Conservation (phyloP, 2,888 invertebrate species). For the Andrena flavipes region DNA sequence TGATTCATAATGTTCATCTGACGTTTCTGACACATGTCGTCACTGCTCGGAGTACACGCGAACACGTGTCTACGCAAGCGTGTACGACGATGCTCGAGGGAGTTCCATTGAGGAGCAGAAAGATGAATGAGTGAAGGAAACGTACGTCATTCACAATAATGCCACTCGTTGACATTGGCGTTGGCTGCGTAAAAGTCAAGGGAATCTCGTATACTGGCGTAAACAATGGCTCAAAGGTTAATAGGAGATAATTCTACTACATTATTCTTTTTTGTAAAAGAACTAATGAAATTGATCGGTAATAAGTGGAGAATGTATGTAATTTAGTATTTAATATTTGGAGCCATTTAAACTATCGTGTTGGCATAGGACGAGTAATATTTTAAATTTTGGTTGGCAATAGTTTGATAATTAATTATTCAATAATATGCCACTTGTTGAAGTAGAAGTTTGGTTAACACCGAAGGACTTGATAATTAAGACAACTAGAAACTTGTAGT, state of each 20-base stretch:
- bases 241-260: background rate
- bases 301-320: background rate
- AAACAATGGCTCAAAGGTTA: background rate
- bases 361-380: too few relatives aligned
- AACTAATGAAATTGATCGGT: background rate
- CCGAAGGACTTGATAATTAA: too few relatives aligned
- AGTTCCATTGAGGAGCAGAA: slow-evolving; percentile 66
- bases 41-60: background rate
- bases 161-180: slow-evolving; percentile 21
- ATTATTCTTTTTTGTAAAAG: background rate
- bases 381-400: too few relatives aligned
- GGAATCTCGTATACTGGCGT: background rate
- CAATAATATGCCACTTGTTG: too few relatives aligned
- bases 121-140: slow-evolving; percentile 70
- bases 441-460: too few relatives aligned
- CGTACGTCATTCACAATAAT: slow-evolving; percentile 58
- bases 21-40: slow-evolving; percentile 16
- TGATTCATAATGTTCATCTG: slow-evolving; percentile 11
- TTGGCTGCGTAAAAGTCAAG: background rate
- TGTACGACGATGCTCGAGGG: slow-evolving; percentile 49
- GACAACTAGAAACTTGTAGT: too few relatives aligned
- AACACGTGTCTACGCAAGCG: slow-evolving; percentile 46
- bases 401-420: too few relatives aligned
- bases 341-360: too few relatives aligned
- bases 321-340: background rate